Base-by-base conservation (phyloP, 2,888 invertebrate genomes). In the Eupithecia centaureata region DNA sequence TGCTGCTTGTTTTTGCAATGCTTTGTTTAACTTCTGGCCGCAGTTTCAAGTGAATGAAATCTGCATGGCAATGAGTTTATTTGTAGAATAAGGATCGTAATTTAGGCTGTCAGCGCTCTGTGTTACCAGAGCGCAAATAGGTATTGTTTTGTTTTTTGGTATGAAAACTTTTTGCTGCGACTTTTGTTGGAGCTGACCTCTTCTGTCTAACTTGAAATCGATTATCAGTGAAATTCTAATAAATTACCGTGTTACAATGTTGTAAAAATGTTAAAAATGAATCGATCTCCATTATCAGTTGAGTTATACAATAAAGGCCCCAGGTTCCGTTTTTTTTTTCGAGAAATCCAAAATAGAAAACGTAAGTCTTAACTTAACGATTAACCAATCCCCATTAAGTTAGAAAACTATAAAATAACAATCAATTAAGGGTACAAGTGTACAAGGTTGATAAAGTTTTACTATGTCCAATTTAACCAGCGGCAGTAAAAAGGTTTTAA, bases 401-500 rank as follows among this genome's bases (percentile, higher is more conserved):
- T 56, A n/a, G 12, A 25, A 63, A 47, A 42, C 47, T 7, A 30
- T 56, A 1, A 30, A 63, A 51, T 33, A 52, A 28, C 33, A 30
- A 51, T 58, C 32, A 61, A 30, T 57, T 54, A 18, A 32, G n/a
- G n/a, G n/a, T n/a, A n/a, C n/a, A n/a, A n/a, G n/a, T 59, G 38
- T 62, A 54, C 70, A 67, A 63, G 47, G 35, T 61, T 61, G 12
- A 30, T 22, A 51, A 66, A 72, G 66, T 63, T 58, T 42, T 63
- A 64, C 25, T 38, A 47, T 57, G 54, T 65, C 57, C 68, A 63
- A 71, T 67, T 63, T 56, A 54, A 54, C 42, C 42, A 30, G 47
- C 25, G 63, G 59, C 7, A 54, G 59, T 67, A 67, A 78, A 80
- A 80, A 79, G 73, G 69, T 68, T 78, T 77, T 77, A 76, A 79